Evolutionary conservation across 2,797 vertebrate genomes (phyloP).

Genomic region (Gymnothorax javanicus): DNA sequence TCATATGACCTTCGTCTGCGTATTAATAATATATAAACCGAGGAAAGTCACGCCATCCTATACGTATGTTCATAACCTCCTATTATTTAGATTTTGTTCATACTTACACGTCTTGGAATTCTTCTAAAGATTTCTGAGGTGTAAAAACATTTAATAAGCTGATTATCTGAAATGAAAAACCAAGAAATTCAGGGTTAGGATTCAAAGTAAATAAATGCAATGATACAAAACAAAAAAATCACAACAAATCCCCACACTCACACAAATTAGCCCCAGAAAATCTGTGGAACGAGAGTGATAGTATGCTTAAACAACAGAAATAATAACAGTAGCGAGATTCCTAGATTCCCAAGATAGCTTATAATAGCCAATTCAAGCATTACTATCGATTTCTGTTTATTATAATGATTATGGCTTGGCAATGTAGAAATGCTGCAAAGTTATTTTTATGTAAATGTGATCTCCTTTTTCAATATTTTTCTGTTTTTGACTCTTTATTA

Average conservation of each 20-base stretch:
- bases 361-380: neutral
- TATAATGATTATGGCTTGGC: neutral
- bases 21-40: neutral
- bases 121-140: conserved; percentile 97
- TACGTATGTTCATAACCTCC: neutral
- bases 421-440: neutral
- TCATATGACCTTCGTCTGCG: neutral
- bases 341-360: neutral
- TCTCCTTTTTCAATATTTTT: too few relatives aligned
- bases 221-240: neutral
- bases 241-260: neutral
- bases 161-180: conserved; percentile 89
- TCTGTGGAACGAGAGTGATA: neutral
- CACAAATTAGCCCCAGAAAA: neutral
- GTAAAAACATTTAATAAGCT: conserved; percentile 99
- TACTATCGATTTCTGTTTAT: neutral
- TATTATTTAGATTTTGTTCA: conserved; percentile 1
- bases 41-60: neutral
- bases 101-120: conserved; percentile 99
- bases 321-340: neutral
- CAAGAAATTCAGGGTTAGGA: neutral
- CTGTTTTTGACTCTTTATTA: too few relatives aligned
- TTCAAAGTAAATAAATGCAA: neutral
- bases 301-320: neutral
- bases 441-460: too few relatives aligned